Evolutionary conservation across 2,888 invertebrate species (phyloP), one percentile per base, ranked within the genome.

Genomic region (Ariolimax columbianus): DNA sequence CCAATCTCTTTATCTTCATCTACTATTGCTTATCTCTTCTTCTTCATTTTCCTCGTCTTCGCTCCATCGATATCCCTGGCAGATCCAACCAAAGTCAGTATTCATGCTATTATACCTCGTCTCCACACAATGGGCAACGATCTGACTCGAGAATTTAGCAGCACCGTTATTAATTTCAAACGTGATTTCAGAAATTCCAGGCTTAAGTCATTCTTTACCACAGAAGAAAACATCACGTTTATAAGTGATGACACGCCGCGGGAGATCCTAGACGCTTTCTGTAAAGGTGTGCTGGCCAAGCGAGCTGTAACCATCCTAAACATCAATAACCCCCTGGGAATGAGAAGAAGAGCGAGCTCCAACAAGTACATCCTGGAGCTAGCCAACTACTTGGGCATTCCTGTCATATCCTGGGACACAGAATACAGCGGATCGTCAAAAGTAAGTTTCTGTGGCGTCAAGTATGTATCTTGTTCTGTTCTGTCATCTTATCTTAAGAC

Each of bases 261-360:
- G 68, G 93, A 92, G 78, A 92, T 94, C 43, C 89, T 93, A 55
- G 86, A 90, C 40, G 88, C 90, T 23, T 88, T 93, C 73, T 94
- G 93, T 86, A 82, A 90, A 30, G 86, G 91, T 55, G 88, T 93
- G 73, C 88, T 93, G 63, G 88, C 85, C 38, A 72, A 87, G 19
- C 87, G 90, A 66, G 90, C 91, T 11, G 89, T 90, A n/a, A 91
- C 93, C 92, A 97, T 98, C 93, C 95, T 98, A 91, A 98, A 98
- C 95, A 96, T 98, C 95, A 98, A 98, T 96, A 98, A 98, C 95
- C 97, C 97, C 3, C 55, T 86, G 47, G 66, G 84, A 19, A 82
- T 87, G 14, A 77, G 86, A 26, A 66, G 85, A 30, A 51, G 87
- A n/a, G 68, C 88, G n/a, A 72, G 82, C 26, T 87, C 89, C 2